Evolutionary conservation across 2,797 vertebrate genomes (phyloP), one percentile per base, ranked within the genome.

Genomic region (Poecilia velifera): DNA sequence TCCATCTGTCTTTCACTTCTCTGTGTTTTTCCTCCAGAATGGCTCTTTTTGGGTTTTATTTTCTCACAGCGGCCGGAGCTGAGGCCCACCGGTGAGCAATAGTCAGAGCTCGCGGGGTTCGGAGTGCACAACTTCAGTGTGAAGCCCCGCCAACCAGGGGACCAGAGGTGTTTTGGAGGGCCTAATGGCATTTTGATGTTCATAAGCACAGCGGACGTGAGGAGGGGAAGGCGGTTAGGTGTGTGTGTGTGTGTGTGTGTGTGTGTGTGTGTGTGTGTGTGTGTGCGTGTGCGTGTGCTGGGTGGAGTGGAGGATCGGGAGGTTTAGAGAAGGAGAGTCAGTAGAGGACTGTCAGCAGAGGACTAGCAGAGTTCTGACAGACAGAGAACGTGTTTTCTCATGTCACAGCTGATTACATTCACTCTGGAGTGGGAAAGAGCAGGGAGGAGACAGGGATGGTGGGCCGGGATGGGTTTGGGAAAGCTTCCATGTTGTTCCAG

Each of bases 121-220:
- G 76, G 89, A 91, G 92, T 92, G 94, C 92, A 87, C 83, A 77
- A 70, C 91, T 88, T 71, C 85, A 72, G 91, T 76, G 89, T 77
- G 72, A 92, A 92, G 91, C 89, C 91, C 84, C 16, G 81, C 90
- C 93, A 89, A 85, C 91, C 94, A 85, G 89, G 93, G 96, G 96
- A 95, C 90, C 87, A 91, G 94, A 96, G 92, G 94, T 96, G 95
- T 96, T 96, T 96, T 92, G 92, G 94, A 96, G 95, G 95, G 96
- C 96, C 97, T 99, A 98, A 99, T 99, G 97, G 97, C 97, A 97
- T 99, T 99, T 99, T 97, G 97, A 98, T 99, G 97, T 99, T 98
- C 96, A 96, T 95, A 95, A 96, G 95, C 96, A 95, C 97, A 96
- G 96, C 94, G 96, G 97, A 97, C 96, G 97, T 96, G 96, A 96